These are phyloP conservation scores for Danio jaintianensis DNA, from an alignment of 2,797 vertebrate genomes.

Conservation along the genomic window DNA sequence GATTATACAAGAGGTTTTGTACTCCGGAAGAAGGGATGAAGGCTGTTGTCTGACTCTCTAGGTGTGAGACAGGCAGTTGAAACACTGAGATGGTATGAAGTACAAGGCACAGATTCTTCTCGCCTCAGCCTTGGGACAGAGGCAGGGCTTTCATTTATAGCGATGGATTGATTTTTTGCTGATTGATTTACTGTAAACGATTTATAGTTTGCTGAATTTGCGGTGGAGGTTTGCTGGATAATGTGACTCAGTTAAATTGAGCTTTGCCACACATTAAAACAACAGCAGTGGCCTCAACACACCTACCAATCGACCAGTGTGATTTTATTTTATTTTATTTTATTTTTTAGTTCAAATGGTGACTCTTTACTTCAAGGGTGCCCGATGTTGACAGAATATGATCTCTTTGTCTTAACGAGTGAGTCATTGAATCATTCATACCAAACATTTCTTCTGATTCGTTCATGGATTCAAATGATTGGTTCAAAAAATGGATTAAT, in stretches of 20 bases:
- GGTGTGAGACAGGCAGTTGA: conserved; percentile 20
- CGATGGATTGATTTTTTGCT: conserved; percentile 69
- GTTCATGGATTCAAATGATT: too few species aligned
- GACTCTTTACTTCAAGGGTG: not conserved
- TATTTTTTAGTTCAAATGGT: not conserved
- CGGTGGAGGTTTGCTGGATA: conserved; percentile 32
- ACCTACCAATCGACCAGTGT: conserved; percentile 55
- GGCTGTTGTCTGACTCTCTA: conserved; percentile 62
- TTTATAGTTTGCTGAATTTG: conserved; percentile 55
- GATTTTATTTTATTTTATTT: too few species aligned
- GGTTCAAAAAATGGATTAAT: too few species aligned
- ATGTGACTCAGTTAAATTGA: conserved; percentile 68
- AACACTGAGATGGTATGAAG: not conserved
- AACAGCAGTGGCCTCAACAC: conserved; percentile 59
- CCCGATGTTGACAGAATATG: too few species aligned
- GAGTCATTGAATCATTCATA: too few species aligned
- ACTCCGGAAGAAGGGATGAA: conserved; percentile 35
- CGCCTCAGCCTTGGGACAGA: conserved; percentile 71
- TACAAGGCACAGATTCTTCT: not conserved
- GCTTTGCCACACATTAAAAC: conserved; percentile 60
- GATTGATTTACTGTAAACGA: conserved; percentile 58
- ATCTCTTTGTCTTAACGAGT: too few species aligned
- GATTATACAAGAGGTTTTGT: conserved; percentile 7
- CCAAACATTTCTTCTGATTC: too few species aligned
- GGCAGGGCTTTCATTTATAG: conserved; percentile 76